These are phyloP conservation scores for Conops quadrifasciatus DNA, from an alignment of 2,888 invertebrate genomes.

Conservation along the genomic window DNA sequence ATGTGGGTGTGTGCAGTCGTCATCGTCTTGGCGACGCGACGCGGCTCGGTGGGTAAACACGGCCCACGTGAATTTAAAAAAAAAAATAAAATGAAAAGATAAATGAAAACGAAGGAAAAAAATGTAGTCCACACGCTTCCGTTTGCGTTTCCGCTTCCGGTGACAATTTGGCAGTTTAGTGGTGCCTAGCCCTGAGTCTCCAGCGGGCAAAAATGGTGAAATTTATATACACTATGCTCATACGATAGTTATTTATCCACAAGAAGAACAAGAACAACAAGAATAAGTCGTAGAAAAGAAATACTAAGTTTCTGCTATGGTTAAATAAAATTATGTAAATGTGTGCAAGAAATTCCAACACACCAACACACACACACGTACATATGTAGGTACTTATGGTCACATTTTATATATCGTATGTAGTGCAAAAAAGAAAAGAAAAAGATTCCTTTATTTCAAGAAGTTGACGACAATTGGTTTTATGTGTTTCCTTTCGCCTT, in stretches of 20 bases:
- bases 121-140: slow-evolving; percentile 26
- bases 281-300: no score
- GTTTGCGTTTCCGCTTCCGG: slow-evolving; percentile 25
- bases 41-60: no score
- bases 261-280: background rate
- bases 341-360: slow-evolving; percentile 12
- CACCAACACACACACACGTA: slow-evolving; percentile 21
- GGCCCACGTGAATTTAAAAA: background rate
- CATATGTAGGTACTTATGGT: background rate
- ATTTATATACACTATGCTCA: background rate
- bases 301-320: no score
- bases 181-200: background rate
- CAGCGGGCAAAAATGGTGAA: background rate
- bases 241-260: no score
- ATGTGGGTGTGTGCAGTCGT: background rate
- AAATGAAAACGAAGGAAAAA: slow-evolving; percentile 7
- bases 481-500: background rate
- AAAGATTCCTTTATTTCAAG: background rate
- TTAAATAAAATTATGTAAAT: slow-evolving; percentile 34
- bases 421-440: background rate
- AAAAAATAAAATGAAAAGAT: background rate
- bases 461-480: background rate
- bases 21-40: no score
- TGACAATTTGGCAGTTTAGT: slow-evolving; percentile 8
- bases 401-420: background rate